A percentile compares a stretch with the other conserved stretches of the same genome.
Conservation (phyloP, 2,797 vertebrate genomes). For the Brachyrhaphis roseni region DNA sequence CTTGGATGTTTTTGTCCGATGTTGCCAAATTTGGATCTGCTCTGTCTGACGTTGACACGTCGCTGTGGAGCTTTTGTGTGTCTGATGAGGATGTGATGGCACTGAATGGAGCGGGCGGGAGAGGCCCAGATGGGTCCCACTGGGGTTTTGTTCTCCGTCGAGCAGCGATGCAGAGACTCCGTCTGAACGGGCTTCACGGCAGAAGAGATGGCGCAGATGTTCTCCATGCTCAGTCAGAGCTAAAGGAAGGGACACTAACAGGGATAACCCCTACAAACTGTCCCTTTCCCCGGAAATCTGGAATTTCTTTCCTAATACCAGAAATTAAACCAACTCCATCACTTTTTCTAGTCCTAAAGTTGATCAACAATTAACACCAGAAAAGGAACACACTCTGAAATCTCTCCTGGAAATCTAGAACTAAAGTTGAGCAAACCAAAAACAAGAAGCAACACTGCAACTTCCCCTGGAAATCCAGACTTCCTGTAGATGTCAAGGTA, state of each 20-base stretch:
- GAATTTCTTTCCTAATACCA: not conserved
- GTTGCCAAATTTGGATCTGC: conserved; percentile 57
- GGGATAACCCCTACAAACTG: not conserved
- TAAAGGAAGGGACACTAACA: not conserved
- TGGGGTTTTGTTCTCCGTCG: conserved; percentile 61
- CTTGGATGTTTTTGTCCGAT: conserved; percentile 36
- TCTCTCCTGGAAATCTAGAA: not conserved
- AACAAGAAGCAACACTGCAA: not conserved
- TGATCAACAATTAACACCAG: not conserved
- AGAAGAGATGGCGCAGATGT: conserved; percentile 48
- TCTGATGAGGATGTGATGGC: conserved; percentile 60
- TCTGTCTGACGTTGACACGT: conserved; percentile 72
- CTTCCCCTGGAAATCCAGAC: not conserved
- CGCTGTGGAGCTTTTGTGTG: conserved; percentile 65
- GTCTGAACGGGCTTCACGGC: conserved; percentile 20
- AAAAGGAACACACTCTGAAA: not conserved
- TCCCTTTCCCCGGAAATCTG: not conserved
- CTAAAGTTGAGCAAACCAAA: not conserved
- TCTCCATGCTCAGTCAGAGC: conserved; percentile 22
- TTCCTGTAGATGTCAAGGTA: not conserved
- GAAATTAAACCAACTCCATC: not conserved
- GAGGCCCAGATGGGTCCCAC: conserved; percentile 54
- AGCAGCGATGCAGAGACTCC: conserved; percentile 37
- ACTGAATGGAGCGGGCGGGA: conserved; percentile 54
- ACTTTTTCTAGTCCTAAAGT: not conserved